These are phyloP conservation scores for Kuschelorhynchus macadamiae DNA, from an alignment of 2,888 invertebrate genomes.

Conservation along the genomic window DNA sequence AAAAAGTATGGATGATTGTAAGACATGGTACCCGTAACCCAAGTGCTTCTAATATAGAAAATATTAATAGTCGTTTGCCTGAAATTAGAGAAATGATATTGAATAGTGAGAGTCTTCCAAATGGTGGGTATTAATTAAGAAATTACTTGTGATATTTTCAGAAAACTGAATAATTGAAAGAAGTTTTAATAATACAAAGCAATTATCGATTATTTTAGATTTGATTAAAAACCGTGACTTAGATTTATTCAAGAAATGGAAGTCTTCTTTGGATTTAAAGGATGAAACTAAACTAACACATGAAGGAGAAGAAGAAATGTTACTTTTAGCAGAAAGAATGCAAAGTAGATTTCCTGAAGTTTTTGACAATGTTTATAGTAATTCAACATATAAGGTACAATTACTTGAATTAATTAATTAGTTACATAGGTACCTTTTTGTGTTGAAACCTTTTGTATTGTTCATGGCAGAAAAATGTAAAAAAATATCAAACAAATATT, in stretches of 20 bases:
- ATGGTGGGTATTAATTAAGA: conserved; percentile 65
- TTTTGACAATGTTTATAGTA: conserved; percentile 75
- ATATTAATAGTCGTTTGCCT: conserved; percentile 72
- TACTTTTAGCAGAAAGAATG: conserved; percentile 80
- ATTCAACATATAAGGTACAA: conserved; percentile 70
- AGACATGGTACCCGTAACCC: conserved; percentile 87
- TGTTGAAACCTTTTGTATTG: too few relatives aligned
- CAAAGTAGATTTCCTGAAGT: conserved; percentile 79
- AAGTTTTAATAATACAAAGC: background rate
- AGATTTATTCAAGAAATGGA: conserved; percentile 72
- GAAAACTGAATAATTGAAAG: background rate
- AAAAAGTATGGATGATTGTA: conserved; percentile 81
- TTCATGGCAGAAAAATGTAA: too few relatives aligned
- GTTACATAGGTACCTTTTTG: too few relatives aligned
- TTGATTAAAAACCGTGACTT: conserved; percentile 58
- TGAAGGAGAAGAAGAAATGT: conserved; percentile 85
- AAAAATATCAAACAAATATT: too few relatives aligned
- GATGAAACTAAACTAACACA: conserved; percentile 75
- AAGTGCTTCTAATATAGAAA: conserved; percentile 72
- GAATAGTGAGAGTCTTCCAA: conserved; percentile 68
- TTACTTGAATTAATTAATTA: too few relatives aligned
- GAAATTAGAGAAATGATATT: conserved; percentile 72
- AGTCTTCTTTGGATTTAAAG: conserved; percentile 68
- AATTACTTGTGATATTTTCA: background rate
- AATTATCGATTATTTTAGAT: conserved; percentile 47